A percentile compares a stretch with the other conserved stretches of the same genome.
Evolutionary conservation across 2,797 vertebrate genomes (phyloP).

Genomic region (Coregonus ussuriensis): DNA sequence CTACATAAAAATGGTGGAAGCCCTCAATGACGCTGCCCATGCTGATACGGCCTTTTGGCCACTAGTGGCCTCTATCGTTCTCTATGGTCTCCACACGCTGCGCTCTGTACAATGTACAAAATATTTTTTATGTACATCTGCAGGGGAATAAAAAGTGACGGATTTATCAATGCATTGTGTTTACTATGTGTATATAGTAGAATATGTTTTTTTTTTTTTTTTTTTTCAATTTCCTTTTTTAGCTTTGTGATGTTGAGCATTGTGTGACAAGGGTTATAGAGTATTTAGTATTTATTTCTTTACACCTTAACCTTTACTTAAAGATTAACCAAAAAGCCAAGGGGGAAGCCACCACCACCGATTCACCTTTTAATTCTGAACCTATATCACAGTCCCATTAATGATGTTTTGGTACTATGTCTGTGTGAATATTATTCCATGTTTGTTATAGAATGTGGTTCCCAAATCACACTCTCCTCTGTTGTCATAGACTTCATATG

Average conservation of each 20-base stretch:
- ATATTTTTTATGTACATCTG: conserved; percentile 71
- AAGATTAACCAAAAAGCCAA: conserved; percentile 68
- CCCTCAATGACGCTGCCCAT: no score
- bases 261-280: conserved; percentile 41
- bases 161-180: conserved; percentile 64
- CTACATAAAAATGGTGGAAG: no score
- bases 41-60: no score
- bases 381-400: conserved; percentile 27
- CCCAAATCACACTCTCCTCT: conserved; percentile 31
- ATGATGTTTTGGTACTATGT: conserved; percentile 11
- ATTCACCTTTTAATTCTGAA: conserved; percentile 34
- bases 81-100: conserved; percentile 47
- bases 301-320: conserved; percentile 54
- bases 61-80: no score
- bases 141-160: conserved; percentile 59
- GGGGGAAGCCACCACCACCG: conserved; percentile 59
- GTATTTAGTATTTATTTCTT: conserved; percentile 75
- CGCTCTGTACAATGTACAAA: conserved; percentile 69
- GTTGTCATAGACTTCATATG: conserved; percentile 17
- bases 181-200: conserved; percentile 72
- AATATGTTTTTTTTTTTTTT: conserved; percentile 41
- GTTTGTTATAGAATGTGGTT: conserved; percentile 37
- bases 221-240: conserved; percentile 46
- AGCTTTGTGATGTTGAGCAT: conserved; percentile 58
- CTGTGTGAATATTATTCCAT: conserved; percentile 11